phyloP scores from a whole-genome alignment of 2,888 invertebrate genomes.

The Bellardia pandia region DNA sequence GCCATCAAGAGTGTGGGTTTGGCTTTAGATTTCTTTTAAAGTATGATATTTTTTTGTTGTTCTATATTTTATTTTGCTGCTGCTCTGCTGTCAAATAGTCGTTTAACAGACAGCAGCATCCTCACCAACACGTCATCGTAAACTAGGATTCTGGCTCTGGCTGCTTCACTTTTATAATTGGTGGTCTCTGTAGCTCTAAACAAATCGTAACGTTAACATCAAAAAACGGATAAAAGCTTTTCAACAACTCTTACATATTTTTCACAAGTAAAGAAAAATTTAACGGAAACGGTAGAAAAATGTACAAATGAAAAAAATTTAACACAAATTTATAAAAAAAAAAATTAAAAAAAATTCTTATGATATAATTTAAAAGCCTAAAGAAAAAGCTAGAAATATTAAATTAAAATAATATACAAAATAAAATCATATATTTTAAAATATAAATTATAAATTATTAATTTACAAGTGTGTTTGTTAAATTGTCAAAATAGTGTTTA shows the following conservation, averaged over 20 bases:
- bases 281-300: constrained; percentile 37
- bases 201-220: constrained; percentile 81
- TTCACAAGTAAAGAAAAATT: constrained; percentile 31
- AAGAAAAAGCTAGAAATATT: constrained; percentile 3
- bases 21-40: constrained; percentile 77
- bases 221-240: constrained; percentile 67
- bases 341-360: neutral
- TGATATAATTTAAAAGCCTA: neutral
- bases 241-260: neutral
- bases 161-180: constrained; percentile 82
- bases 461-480: neutral
- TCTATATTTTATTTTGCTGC: constrained; percentile 64
- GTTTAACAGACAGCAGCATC: constrained; percentile 60
- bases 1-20: constrained; percentile 76
- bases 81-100: constrained; percentile 72
- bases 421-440: neutral
- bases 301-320: neutral
- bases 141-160: constrained; percentile 48
- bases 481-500: constrained; percentile 33
- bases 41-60: constrained; percentile 39
- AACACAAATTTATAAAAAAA: neutral
- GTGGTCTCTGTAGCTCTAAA: constrained; percentile 80
- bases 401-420: neutral
- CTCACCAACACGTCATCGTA: constrained; percentile 33
- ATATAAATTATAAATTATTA: neutral